Conservation (phyloP, 2,888 invertebrate genomes). For the Himalopsyche anomala region DNA sequence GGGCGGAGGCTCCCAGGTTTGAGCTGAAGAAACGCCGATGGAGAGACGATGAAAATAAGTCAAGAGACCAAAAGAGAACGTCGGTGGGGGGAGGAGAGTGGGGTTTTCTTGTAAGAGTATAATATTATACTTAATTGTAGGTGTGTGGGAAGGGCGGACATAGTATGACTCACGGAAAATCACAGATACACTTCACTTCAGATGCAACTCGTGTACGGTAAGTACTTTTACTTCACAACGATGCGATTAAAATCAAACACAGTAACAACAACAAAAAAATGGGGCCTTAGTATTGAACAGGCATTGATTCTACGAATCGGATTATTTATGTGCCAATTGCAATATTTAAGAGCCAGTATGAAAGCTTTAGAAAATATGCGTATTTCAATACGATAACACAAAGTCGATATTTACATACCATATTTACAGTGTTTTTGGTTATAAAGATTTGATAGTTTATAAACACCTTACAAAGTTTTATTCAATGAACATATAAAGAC, state of each 20-base stretch:
- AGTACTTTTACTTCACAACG: neutral
- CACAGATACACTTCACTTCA: slow-evolving; percentile 2
- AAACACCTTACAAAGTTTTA: no score
- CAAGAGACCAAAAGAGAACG: neutral
- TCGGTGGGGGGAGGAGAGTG: neutral
- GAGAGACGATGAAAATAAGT: slow-evolving; percentile 2
- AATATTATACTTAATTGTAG: slow-evolving; percentile 33
- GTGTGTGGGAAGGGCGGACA: slow-evolving; percentile 35
- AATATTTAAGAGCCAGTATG: neutral
- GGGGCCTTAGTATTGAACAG: neutral
- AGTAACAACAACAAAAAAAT: neutral
- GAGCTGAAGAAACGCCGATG: neutral
- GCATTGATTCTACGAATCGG: neutral
- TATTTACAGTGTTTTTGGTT: no score
- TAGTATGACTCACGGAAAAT: slow-evolving; percentile 32
- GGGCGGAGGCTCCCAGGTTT: neutral
- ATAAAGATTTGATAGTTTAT: no score
- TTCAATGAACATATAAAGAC: no score
- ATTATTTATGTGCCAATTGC: neutral
- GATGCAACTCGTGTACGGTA: neutral
- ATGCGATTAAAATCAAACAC: neutral
- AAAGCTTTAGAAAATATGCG: no score
- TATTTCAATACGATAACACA: no score
- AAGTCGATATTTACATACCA: no score
- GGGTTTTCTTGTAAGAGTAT: slow-evolving; percentile 26